Base-by-base conservation (phyloP, 2,797 vertebrate genomes). In the Fratercula arctica region DNA sequence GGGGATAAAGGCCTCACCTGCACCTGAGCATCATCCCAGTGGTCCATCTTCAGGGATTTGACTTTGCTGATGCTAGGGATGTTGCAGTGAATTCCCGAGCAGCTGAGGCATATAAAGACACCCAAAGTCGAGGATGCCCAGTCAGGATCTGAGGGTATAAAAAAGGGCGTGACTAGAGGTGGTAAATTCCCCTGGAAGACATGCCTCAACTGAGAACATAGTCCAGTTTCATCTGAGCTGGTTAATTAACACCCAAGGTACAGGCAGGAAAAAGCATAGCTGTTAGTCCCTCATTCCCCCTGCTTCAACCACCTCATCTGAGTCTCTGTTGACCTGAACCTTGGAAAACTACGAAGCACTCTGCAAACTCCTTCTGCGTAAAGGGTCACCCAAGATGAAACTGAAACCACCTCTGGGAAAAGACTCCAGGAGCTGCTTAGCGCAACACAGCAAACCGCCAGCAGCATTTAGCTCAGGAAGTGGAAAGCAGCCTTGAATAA, bases 41-140 rank as follows among this genome's bases (percentile, higher is more conserved):
- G 86, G 79, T 97, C 97, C 97, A 97, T 96, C 87, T 76, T 97
- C 80, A 98, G 73, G 24, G 97, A 98, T 89, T 98, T 98, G 54
- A 98, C 94, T 93, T 96, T 97, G 94, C 97, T 98, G 90, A 98
- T 97, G 61, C 93, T 96, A 29, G 96, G 89, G 70, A 98, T 96
- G 51, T 97, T 98, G 74, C 97, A 95, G 66, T 98, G 97, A 80
- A 98, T 97, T 81, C 95, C 95, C 28, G 97, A 97, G 79, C 98
- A 98, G 80, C 91, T 97, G 50, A 97, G 93, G 88, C 98, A 98
- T 91, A 98, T 92, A 81, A 98, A 98, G 85, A 97, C 94, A 85
- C 98, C 98, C 82, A 98, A 93, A 48, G 97, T 97, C 84, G 92
- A 97, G 11, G 97, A 98, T 39, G 97, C 98, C 98, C 98, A 98